phyloP scores from a whole-genome alignment of 1,140 invertebrate species.

The Pomacea maculata region DNA sequence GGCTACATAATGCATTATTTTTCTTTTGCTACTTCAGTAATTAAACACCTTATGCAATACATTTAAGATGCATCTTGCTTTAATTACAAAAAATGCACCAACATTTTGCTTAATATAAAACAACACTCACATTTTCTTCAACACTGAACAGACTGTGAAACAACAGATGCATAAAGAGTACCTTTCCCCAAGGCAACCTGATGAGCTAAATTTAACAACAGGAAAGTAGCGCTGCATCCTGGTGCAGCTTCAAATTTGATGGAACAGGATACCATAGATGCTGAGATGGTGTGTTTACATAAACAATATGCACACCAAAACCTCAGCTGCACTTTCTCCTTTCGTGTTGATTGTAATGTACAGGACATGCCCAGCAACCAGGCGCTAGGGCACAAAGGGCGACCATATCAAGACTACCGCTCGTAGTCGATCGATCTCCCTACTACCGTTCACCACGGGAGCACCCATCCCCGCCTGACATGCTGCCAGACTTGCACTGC shows the following conservation, averaged over 20 bases:
- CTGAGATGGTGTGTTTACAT: neutral
- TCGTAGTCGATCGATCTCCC: conserved; percentile 13
- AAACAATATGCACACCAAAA: neutral
- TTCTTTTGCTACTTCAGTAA: too few species aligned
- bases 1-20: too few species aligned
- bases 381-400: conserved; percentile 11
- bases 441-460: conserved; percentile 16
- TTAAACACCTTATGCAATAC: too few species aligned
- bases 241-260: neutral
- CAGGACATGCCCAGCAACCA: conserved; percentile 1
- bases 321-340: neutral
- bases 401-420: conserved; percentile 7
- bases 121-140: too few species aligned
- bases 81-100: too few species aligned
- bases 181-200: too few species aligned
- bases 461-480: conserved; percentile 15
- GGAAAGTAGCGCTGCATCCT: too few species aligned
- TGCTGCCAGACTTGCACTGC: conserved; percentile 10
- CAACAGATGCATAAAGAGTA: too few species aligned
- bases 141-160: too few species aligned
- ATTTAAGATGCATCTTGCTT: too few species aligned
- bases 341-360: conserved; percentile 3
- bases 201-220: too few species aligned
- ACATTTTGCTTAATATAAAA: too few species aligned
- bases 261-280: conserved; percentile 11